Evolutionary conservation across 2,113 vertebrate genomes (phyloP), one percentile per base, ranked within the genome.

Genomic region (Chamaea fasciata): DNA sequence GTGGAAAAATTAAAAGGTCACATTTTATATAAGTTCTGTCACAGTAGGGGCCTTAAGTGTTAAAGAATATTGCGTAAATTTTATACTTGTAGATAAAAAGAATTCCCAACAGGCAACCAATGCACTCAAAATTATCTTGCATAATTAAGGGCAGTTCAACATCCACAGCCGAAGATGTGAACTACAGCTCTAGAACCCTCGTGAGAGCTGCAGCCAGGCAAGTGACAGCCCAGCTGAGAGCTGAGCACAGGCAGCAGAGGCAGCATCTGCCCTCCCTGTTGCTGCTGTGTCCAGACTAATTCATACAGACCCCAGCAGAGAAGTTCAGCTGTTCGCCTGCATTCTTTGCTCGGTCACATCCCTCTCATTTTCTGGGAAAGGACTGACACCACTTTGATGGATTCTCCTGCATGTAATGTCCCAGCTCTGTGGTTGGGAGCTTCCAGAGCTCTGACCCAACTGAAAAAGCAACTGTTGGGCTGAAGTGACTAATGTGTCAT

Each of bases 281-380:
- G 52, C 63, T 71, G 52, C 65, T 37, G 16, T 2, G 27, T 49
- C 49, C 74, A 41, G 35, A 60, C 30, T 56, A 6, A 69, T 46
- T 53, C 42, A 46, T 0, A 65, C 27, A 70, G n/a, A 80, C 23
- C 63, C 31, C 60, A 44, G 84, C 56, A 71, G 60, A 68, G 70
- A 28, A 31, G 44, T 56, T 85, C 90, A 90, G 62, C 81, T 94
- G 74, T 9, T 75, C 0, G 0, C n/a, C 24, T 0, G 0, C 41
- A 60, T 64, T 90, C 65, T 93, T 73, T 46, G 53, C 41, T 60
- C 3, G 0, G 52, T 53, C 90, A 68, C 4, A 79, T 35, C 26
- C 22, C 70, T 78, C 73, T 87, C 47, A 8, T 60, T 63, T 75
- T 87, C 78, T 90, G 57, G 44, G 78, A 91, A 85, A 91, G 65